These are phyloP conservation scores for Mesembrinibis cayennensis DNA, from an alignment of 2,113 vertebrate genomes.

Conservation along the genomic window DNA sequence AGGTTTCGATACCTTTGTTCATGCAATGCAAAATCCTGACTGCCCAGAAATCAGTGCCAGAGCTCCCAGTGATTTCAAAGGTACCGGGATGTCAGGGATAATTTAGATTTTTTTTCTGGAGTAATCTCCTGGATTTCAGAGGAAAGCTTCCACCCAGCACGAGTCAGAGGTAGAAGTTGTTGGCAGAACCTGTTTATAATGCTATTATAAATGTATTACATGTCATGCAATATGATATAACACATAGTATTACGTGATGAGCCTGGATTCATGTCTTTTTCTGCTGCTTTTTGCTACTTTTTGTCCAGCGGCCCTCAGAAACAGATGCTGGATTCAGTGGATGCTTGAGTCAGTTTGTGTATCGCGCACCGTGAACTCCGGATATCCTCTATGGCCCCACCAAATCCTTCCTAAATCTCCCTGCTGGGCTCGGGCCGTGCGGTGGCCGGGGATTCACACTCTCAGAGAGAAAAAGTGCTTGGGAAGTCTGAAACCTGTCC, in stretches of 20 bases:
- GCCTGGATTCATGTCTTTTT: neutral
- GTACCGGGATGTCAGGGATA: neutral
- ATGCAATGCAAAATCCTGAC: fast-evolving
- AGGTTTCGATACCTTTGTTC: neutral
- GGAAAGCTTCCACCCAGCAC: neutral
- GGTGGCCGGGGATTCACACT: neutral
- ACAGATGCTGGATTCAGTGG: fast-evolving
- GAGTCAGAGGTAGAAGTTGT: neutral
- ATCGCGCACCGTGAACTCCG: fast-evolving
- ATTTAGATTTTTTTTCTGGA: neutral
- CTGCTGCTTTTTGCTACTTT: neutral
- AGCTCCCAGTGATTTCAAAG: neutral
- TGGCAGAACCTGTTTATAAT: neutral
- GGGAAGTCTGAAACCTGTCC: neutral
- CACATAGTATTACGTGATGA: fast-evolving
- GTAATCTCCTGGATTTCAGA: neutral
- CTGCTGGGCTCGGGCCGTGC: neutral
- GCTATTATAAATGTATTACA: fast-evolving
- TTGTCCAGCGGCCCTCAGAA: neutral
- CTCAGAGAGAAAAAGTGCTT: neutral
- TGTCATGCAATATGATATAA: fast-evolving
- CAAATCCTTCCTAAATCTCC: neutral
- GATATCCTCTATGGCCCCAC: fast-evolving
- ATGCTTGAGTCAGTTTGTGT: fast-evolving
- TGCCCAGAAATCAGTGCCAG: neutral